A percentile compares a stretch with the other conserved stretches of the same genome.
Conservation (phyloP, 2,113 vertebrate species). For the Aix galericulata region DNA sequence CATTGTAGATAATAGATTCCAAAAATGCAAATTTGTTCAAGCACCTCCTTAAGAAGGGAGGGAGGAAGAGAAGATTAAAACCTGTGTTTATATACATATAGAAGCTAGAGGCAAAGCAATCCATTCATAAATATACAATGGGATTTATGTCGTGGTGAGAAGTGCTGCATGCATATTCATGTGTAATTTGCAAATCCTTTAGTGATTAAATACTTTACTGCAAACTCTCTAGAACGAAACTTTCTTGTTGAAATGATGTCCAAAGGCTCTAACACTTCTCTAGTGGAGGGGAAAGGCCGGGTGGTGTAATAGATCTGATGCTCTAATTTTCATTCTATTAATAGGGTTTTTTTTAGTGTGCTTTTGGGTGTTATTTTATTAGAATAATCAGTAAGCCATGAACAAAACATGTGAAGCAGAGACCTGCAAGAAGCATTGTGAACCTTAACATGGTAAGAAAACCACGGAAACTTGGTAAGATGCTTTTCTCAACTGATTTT, state of each 20-base stretch:
- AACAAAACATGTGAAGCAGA: neutral
- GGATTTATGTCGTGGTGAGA: constrained; percentile 58
- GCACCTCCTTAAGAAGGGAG: constrained; percentile 46
- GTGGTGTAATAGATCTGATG: constrained; percentile 41
- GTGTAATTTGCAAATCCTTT: constrained; percentile 62
- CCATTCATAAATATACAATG: constrained; percentile 62
- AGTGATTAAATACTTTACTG: constrained; percentile 57
- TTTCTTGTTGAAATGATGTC: constrained; percentile 57
- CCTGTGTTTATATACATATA: constrained; percentile 53
- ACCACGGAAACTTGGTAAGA: neutral
- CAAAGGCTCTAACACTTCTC: constrained; percentile 25
- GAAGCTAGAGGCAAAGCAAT: constrained; percentile 54
- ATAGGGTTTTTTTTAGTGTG: neutral
- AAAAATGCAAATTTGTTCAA: constrained; percentile 65
- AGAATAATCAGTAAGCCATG: neutral
- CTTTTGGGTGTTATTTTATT: constrained; percentile 42
- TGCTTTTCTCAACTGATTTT: constrained; percentile 21
- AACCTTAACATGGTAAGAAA: neutral
- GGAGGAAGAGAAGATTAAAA: constrained; percentile 53
- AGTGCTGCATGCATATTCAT: constrained; percentile 65
- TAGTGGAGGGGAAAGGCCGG: constrained; percentile 4
- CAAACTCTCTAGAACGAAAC: constrained; percentile 39
- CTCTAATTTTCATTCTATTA: constrained; percentile 33
- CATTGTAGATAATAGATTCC: constrained; percentile 27
- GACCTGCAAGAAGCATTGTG: neutral